Evolutionary conservation across 2,888 invertebrate species (phyloP).

Genomic region (Leptopterna dolabrata): DNA sequence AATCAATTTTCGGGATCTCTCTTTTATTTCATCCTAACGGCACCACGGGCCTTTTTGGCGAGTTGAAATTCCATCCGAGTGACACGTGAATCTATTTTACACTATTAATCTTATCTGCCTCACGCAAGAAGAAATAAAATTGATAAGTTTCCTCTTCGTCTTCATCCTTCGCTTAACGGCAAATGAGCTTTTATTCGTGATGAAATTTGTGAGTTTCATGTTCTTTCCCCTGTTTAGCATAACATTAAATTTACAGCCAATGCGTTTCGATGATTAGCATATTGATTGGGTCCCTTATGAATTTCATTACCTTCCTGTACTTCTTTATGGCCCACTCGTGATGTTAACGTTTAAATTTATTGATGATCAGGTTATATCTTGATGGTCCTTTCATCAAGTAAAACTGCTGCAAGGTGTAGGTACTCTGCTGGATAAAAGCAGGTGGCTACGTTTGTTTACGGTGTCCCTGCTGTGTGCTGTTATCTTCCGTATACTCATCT

Average conservation of each 20-base stretch:
- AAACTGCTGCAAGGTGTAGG: too few species aligned
- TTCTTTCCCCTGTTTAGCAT: neutral
- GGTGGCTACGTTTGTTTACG: too few species aligned
- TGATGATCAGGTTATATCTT: too few species aligned
- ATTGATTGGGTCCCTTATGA: neutral
- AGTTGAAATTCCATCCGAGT: neutral
- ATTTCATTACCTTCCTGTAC: neutral
- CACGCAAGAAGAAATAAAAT: neutral
- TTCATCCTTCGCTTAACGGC: too few species aligned
- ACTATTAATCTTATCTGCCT: neutral
- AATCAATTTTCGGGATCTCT: constrained; percentile 6
- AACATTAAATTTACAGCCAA: neutral
- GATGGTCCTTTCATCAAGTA: too few species aligned
- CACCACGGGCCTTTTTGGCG: neutral
- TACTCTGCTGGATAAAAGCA: neutral
- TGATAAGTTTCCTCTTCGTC: neutral
- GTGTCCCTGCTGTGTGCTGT: too few species aligned
- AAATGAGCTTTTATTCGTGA: too few species aligned
- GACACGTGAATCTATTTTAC: neutral
- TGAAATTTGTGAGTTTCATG: too few species aligned
- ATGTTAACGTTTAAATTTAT: too few species aligned
- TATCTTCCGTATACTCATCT: too few species aligned
- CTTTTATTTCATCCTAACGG: neutral
- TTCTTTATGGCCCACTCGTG: neutral
- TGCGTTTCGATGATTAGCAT: neutral